phyloP scores from a whole-genome alignment of 2,113 vertebrate species.

The Telmatochromis sp. region DNA sequence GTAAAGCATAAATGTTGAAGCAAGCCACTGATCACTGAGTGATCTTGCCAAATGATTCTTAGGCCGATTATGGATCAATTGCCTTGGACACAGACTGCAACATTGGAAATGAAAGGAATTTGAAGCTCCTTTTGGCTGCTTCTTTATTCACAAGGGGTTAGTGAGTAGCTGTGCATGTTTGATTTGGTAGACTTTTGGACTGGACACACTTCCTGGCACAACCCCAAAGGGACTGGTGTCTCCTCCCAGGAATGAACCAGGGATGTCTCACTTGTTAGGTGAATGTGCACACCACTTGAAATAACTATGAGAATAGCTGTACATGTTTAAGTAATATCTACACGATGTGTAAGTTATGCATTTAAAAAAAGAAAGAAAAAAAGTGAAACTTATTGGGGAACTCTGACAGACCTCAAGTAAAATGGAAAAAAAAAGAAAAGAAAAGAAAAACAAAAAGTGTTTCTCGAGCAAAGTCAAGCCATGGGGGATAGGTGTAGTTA shows the following conservation, averaged over 20 bases:
- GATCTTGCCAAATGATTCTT: conserved; percentile 14
- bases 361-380: neutral
- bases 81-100: neutral
- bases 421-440: neutral
- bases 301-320: neutral
- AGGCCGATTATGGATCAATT: conserved; percentile 14
- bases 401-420: neutral
- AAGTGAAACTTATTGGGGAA: neutral
- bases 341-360: neutral
- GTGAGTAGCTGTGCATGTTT: neutral
- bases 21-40: conserved; percentile 21
- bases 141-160: neutral
- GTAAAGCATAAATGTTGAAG: conserved; percentile 14
- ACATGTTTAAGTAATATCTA: neutral
- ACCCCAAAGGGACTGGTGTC: neutral
- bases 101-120: conserved; percentile 3
- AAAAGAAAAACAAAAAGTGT: neutral
- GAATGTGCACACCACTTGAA: neutral
- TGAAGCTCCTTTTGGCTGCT: neutral
- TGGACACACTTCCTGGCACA: neutral
- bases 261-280: neutral
- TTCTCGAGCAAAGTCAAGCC: neutral
- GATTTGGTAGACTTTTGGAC: neutral
- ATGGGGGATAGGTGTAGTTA: neutral
- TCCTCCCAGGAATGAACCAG: neutral